Base-by-base conservation (phyloP, 2,888 invertebrate genomes). In the Hirtodrosophila alboralis region DNA sequence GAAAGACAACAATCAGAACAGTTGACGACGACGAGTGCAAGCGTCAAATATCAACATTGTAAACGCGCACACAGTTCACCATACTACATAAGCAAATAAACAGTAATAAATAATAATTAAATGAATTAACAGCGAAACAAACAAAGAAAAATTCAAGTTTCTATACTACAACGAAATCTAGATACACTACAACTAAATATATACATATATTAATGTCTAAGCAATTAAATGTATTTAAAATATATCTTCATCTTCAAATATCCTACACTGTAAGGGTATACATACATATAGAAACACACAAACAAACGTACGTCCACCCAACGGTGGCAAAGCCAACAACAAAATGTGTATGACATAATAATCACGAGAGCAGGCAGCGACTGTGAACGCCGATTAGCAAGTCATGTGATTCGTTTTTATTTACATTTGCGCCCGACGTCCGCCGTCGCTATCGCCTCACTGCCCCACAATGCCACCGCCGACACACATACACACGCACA, bases 321-420 rank as follows among this genome's bases (percentile, higher is more conserved):
- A 16, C 53, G 41, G 27, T 16, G 58, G 31, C 51, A 56, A 56
- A 57, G 48, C 56, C 78, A 81, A 78, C 74, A 78, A 77, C 76
- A 85, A 86, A 63, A 62, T 78, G 58, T 78, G 78, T 83, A 84
- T 88, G 89, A 89, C 89, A 89, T 89, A 88, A 90, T 90, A 90
- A 89, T 89, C 89, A 90, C 89, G 89, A 87, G 89, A 89, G 89
- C 87, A 87, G 78, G 62, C 80, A 75, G 70, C 87, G 76, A 75
- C 61, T 59, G 75, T 43, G 83, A 79, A 76, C 85, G 84, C 81
- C 87, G 89, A 88, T 89, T 88, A 89, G 83, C 88, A 80, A 89
- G 89, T 89, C 89, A 89, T 89, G 89, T 89, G 89, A 89, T 90
- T 89, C 84, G 87, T 79, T 88, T 88, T 88, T 84, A 79, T 87